These are phyloP conservation scores for Lasioglossum oenotherae DNA, from an alignment of 2,888 invertebrate species.

Conservation along the genomic window DNA sequence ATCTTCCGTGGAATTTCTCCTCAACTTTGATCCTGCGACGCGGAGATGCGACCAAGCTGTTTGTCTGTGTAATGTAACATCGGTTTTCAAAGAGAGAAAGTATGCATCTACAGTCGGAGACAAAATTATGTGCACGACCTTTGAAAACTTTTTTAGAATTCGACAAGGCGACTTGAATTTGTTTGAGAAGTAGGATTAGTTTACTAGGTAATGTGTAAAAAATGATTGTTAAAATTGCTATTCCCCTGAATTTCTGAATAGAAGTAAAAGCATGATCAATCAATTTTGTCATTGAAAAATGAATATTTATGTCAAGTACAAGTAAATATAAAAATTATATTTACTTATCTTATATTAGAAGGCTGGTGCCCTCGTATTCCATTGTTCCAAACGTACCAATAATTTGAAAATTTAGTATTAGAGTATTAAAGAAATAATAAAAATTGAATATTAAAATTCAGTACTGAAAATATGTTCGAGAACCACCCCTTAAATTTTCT, in stretches of 20 bases:
- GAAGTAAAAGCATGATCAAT: neutral
- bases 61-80: neutral
- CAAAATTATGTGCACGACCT: neutral
- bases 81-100: neutral
- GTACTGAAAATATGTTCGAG: too few species aligned
- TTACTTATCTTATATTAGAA: neutral
- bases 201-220: neutral
- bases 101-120: neutral
- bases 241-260: neutral
- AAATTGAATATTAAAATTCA: too few species aligned
- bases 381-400: neutral
- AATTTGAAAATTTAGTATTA: neutral
- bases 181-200: neutral
- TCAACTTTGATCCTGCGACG: slow-evolving; percentile 34
- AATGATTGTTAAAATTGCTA: neutral
- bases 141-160: neutral
- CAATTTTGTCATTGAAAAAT: neutral
- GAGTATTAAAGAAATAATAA: too few species aligned
- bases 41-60: neutral
- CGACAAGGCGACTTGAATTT: neutral
- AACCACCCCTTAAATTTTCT: too few species aligned
- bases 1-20: slow-evolving; percentile 40
- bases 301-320: neutral
- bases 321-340: neutral
- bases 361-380: neutral